phyloP scores from a whole-genome alignment of 2,888 invertebrate genomes.

The Drosophila phalerata region DNA sequence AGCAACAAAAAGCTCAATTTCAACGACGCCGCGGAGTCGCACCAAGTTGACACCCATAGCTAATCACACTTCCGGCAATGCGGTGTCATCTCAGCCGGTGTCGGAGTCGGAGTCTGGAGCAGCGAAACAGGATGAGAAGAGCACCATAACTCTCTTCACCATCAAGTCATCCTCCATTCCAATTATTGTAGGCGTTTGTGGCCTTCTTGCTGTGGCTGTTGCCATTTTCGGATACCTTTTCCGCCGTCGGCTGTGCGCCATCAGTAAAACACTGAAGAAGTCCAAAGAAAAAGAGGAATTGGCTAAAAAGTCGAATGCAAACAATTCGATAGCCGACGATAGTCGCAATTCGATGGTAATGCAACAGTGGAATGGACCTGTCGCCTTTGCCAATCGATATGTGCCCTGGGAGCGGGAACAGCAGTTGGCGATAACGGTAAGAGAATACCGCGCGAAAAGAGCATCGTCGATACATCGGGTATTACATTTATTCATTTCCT shows the following conservation, averaged over 20 bases:
- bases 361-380: conserved; percentile 93
- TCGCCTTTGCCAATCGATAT: conserved; percentile 93
- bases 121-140: conserved; percentile 13
- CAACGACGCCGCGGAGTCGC: conserved; percentile 66
- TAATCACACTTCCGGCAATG: conserved; percentile 42
- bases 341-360: conserved; percentile 87
- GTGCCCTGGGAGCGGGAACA: conserved; percentile 91
- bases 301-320: conserved; percentile 87
- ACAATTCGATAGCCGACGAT: conserved; percentile 83
- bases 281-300: conserved; percentile 89
- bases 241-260: conserved; percentile 90
- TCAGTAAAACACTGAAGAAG: conserved; percentile 87
- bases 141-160: conserved; percentile 49
- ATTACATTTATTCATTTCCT: background rate
- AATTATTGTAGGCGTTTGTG: conserved; percentile 89
- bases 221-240: conserved; percentile 89
- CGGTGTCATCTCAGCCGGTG: conserved; percentile 14
- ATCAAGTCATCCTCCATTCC: conserved; percentile 90
- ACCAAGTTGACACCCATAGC: conserved; percentile 81
- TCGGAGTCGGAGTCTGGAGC: conserved; percentile 2
- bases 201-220: conserved; percentile 89
- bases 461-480: background rate
- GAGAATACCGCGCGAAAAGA: conserved; percentile 18
- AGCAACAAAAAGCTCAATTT: conserved; percentile 21
- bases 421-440: conserved; percentile 78